Base-by-base conservation (phyloP, 2,113 vertebrate species). In the Acrocephalus kingi region DNA sequence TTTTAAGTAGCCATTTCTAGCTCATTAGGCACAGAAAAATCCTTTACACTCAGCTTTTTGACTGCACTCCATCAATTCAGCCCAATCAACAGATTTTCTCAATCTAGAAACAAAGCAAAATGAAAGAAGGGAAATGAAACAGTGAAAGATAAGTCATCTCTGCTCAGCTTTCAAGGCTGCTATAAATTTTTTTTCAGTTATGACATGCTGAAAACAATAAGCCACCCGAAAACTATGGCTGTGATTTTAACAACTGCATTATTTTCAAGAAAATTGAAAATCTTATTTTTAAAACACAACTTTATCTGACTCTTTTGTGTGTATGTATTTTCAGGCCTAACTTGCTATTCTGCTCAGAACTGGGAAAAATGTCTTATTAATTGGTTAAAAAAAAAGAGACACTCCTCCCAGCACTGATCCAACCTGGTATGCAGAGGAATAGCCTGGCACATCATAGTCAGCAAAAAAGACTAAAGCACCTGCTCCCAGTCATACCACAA, bases 211-310 rank as follows among this genome's bases (percentile, higher is more conserved):
- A 72, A 88, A 88, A 81, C 35, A 71, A 30, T 76, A 63, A 76
- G 21, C 46, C 17, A 49, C 25, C 62, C 85, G 73, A 69, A 87
- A 89, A 68, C 21, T 15, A 17, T 46, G 30, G 18, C 67, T 9
- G 3, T 69, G 41, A 45, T 91, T 95, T 90, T 58, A 82, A 62
- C 24, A 62, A 31, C 68, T 71, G 19, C 17, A 30, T 84, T 94
- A 56, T 90, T 93, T 89, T 93, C 25, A 80, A 83, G 75, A 74
- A 79, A 79, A 87, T 21, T n/a, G 58, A 84, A 79, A 90, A 48
- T 56, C 46, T 35, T 46, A 0, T 35, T 67, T 75, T 35, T 55
- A 49, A 85, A 93, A 49, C 46, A 18, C 74, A 75, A 37, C 55
- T 56, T 89, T 64, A 37, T 54, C 45, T 4, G 5, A 10, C 5